Percentiles rank a stretch among this genome's conserved stretches.
Conservation (phyloP, 2,888 invertebrate species). For the Sesamia inferens region DNA sequence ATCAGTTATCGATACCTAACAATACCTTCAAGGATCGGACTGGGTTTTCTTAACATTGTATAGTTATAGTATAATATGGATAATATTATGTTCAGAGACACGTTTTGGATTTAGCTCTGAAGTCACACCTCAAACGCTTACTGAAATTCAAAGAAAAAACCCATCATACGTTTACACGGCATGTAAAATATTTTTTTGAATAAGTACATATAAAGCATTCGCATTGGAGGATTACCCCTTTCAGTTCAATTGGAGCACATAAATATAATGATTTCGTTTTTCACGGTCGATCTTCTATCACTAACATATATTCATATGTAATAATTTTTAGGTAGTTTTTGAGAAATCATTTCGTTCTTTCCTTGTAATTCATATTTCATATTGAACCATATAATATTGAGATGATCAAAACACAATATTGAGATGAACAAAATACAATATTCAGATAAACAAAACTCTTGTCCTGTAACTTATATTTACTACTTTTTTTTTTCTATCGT, state of each 20-base stretch:
- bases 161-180: neutral
- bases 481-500: no score
- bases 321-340: neutral
- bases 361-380: neutral
- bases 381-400: neutral
- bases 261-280: conserved; percentile 21
- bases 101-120: neutral
- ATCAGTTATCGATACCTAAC: no score
- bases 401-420: neutral
- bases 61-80: neutral
- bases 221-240: conserved; percentile 21
- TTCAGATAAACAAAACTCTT: neutral
- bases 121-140: neutral
- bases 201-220: neutral
- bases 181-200: conserved; percentile 15
- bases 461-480: neutral
- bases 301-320: neutral
- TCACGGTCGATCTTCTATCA: neutral
- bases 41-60: no score
- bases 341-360: neutral
- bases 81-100: neutral
- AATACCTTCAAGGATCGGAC: no score
- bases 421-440: neutral
- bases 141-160: neutral
- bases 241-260: conserved; percentile 14